Percentiles rank a stretch among this genome's conserved stretches.
Conservation (phyloP, 2,888 invertebrate genomes). For the Agrotis puta region DNA sequence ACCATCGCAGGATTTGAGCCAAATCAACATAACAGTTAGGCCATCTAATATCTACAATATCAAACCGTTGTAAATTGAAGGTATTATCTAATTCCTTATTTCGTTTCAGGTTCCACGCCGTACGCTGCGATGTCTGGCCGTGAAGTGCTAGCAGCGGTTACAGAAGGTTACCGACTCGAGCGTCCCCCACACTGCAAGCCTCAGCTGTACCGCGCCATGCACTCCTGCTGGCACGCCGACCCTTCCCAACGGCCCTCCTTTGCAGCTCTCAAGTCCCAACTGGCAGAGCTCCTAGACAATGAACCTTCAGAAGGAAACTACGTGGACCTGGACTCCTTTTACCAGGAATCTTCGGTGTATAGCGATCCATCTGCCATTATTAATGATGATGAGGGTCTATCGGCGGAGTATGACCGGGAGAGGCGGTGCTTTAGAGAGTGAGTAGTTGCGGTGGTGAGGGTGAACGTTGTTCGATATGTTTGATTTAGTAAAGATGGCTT, state of each 20-base stretch:
- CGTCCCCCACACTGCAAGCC: slow-evolving; percentile 95
- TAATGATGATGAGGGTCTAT: slow-evolving; percentile 87
- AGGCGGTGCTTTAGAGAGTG: slow-evolving; percentile 86
- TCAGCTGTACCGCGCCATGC: slow-evolving; percentile 88
- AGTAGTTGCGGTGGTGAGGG: slow-evolving; percentile 61
- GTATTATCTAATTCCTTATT: background rate
- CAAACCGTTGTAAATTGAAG: background rate
- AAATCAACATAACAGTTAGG: background rate
- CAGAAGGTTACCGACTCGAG: slow-evolving; percentile 94
- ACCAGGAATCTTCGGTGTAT: slow-evolving; percentile 91
- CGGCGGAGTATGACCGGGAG: slow-evolving; percentile 87
- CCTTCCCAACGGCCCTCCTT: slow-evolving; percentile 94
- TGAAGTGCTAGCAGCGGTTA: slow-evolving; percentile 95
- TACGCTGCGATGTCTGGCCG: slow-evolving; percentile 96
- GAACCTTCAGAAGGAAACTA: slow-evolving; percentile 92
- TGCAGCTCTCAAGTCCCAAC: slow-evolving; percentile 90
- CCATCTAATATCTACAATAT: background rate
- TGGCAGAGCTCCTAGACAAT: slow-evolving; percentile 92
- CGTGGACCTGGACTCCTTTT: slow-evolving; percentile 93
- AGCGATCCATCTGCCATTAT: slow-evolving; percentile 90
- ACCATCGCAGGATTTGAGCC: no score
- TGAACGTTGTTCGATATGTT: background rate
- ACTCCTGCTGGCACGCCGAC: slow-evolving; percentile 92
- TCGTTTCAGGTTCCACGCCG: slow-evolving; percentile 94
- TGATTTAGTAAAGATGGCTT: background rate